Evolutionary conservation across 1,140 invertebrate genomes (phyloP).

Genomic region (Ceratina australensis): DNA sequence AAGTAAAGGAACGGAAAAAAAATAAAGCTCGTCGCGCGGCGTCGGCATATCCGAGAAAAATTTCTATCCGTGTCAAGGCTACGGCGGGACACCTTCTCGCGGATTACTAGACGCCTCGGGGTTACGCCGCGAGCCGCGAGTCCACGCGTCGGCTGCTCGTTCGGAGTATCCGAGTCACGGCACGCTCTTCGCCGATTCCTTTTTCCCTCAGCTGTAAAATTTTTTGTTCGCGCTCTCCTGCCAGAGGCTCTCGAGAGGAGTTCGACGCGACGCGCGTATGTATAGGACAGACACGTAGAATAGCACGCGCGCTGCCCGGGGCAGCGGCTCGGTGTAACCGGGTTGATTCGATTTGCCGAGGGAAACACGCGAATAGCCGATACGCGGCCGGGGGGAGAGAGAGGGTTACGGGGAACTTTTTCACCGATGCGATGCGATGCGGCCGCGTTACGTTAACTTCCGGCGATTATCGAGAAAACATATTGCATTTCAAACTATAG

Average conservation of each 20-base stretch:
- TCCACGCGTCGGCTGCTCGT: too few relatives aligned
- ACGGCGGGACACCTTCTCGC: neutral
- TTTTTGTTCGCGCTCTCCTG: too few relatives aligned
- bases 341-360: neutral
- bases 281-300: too few relatives aligned
- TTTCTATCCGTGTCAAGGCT: slow-evolving; percentile 4
- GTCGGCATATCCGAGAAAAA: slow-evolving; percentile 37
- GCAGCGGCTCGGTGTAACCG: neutral
- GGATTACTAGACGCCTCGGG: neutral
- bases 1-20: too few relatives aligned
- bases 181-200: too few relatives aligned
- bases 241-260: too few relatives aligned
- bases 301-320: neutral
- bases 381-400: too few relatives aligned
- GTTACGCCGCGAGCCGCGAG: neutral
- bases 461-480: slow-evolving; percentile 19
- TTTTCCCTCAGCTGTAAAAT: too few relatives aligned
- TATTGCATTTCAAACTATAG: slow-evolving; percentile 8
- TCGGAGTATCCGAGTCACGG: too few relatives aligned
- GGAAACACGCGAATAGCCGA: neutral
- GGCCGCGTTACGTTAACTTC: slow-evolving; percentile 18
- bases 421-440: neutral
- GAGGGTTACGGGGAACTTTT: slow-evolving; percentile 3
- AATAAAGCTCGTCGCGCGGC: neutral
- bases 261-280: too few relatives aligned